A percentile compares a stretch with the other conserved stretches of the same genome.
Evolutionary conservation across 2,888 invertebrate species (phyloP).

Genomic region (Leucoptera coffeella): DNA sequence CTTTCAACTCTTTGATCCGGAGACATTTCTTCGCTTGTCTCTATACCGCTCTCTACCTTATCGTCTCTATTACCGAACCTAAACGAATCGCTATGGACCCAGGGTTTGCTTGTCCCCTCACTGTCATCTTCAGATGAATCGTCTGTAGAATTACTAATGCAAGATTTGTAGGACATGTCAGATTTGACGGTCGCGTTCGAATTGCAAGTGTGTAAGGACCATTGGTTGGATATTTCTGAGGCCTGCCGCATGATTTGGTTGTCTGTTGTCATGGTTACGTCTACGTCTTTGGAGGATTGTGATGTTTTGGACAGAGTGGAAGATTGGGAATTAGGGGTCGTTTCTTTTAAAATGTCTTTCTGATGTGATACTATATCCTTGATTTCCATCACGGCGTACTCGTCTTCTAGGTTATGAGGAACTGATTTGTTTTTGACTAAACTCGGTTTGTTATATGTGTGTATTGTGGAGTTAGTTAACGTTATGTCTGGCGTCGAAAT

Average conservation of each 20-base stretch:
- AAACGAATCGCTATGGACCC: slow-evolving; percentile 42
- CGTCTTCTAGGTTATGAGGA: slow-evolving; percentile 27
- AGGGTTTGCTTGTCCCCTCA: slow-evolving; percentile 34
- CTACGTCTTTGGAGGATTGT: no score
- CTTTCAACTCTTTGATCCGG: slow-evolving; percentile 8
- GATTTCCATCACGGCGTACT: slow-evolving; percentile 25
- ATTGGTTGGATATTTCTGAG: slow-evolving; percentile 41
- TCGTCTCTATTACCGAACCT: slow-evolving; percentile 23
- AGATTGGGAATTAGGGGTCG: no score
- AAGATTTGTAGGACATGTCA: slow-evolving; percentile 33
- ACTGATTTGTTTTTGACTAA: slow-evolving; percentile 30
- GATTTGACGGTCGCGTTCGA: slow-evolving; percentile 35
- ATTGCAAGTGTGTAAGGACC: slow-evolving; percentile 36
- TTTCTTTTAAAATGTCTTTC: no score
- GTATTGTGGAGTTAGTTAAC: slow-evolving; percentile 22
- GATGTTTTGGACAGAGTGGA: no score
- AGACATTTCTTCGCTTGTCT: slow-evolving; percentile 12
- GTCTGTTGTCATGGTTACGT: no score
- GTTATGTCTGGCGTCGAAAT: slow-evolving; percentile 43
- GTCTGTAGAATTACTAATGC: slow-evolving; percentile 28
- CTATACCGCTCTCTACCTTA: slow-evolving; percentile 26
- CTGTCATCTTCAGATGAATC: slow-evolving; percentile 38
- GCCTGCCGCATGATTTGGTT: no score
- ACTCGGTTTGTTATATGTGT: slow-evolving; percentile 15
- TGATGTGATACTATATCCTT: no score